Evolutionary conservation across 2,113 vertebrate genomes (phyloP).

Genomic region (Synodontis membranacea): DNA sequence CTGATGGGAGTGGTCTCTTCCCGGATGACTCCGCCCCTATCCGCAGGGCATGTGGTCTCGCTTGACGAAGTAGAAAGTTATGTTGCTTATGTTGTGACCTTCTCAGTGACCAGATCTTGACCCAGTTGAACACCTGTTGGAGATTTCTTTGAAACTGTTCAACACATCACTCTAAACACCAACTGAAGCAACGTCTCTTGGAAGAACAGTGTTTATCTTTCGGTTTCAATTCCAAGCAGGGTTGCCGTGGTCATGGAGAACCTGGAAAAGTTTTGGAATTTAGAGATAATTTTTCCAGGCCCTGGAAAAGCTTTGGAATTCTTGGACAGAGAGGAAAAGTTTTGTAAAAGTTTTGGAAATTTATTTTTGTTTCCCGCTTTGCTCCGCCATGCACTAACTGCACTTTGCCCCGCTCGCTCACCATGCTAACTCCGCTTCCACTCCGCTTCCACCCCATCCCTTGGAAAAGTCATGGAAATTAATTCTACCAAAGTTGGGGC

Average conservation of each 20-base stretch:
- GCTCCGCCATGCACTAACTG: too few relatives aligned
- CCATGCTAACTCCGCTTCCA: too few relatives aligned
- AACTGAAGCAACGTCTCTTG: background rate
- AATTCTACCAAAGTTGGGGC: too few relatives aligned
- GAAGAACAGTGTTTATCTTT: background rate
- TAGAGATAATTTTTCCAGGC: too few relatives aligned
- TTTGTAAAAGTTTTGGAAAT: too few relatives aligned
- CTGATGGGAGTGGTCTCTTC: background rate
- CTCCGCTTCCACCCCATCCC: too few relatives aligned
- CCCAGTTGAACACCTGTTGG: background rate
- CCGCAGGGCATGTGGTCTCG: background rate
- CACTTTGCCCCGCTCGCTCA: too few relatives aligned
- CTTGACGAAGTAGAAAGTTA: background rate
- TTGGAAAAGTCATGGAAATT: too few relatives aligned
- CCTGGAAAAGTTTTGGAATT: too few relatives aligned
- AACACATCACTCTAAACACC: background rate
- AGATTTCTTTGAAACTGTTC: background rate
- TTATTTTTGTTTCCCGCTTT: too few relatives aligned
- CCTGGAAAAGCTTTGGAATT: too few relatives aligned
- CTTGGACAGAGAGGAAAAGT: too few relatives aligned
- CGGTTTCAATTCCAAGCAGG: background rate
- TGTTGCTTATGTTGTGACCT: background rate
- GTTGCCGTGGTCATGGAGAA: background rate
- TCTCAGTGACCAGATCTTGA: background rate
- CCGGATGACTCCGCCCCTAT: background rate